A percentile compares a stretch with the other conserved stretches of the same genome.
phyloP scores from a whole-genome alignment of 2,797 vertebrate genomes.

The Halcyon smyrnensis region DNA sequence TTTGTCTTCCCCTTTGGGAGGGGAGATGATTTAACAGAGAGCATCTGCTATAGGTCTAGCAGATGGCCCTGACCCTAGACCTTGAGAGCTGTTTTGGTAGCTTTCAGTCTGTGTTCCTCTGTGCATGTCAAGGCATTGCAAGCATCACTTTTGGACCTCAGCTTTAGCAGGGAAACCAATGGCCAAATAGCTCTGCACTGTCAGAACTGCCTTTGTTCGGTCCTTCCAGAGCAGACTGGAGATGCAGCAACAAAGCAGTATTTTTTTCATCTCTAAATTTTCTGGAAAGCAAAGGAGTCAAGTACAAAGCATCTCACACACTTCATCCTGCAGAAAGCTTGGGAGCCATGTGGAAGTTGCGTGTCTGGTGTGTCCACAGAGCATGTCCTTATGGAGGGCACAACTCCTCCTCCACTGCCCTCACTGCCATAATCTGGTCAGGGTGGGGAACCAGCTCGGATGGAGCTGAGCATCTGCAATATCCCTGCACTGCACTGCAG shows the following conservation, averaged over 20 bases:
- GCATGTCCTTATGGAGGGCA: neutral
- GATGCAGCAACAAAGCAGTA: neutral
- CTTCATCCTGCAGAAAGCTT: neutral
- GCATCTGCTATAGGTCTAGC: neutral
- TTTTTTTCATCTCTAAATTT: neutral
- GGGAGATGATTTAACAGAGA: neutral
- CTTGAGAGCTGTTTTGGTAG: neutral
- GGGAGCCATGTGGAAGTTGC: neutral
- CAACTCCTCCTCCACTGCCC: neutral
- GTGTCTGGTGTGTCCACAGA: neutral
- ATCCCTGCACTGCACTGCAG: neutral
- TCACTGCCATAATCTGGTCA: neutral
- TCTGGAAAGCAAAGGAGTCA: neutral
- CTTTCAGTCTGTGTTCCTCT: neutral
- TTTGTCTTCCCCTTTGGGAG: neutral
- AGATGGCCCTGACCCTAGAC: neutral
- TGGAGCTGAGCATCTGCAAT: neutral
- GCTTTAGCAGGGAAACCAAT: neutral
- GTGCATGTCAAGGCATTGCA: neutral
- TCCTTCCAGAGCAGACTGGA: neutral
- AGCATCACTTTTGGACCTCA: neutral
- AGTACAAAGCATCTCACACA: neutral
- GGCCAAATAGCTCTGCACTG: neutral
- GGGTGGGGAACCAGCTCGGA: too few relatives aligned
- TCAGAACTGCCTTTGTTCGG: neutral